Percentiles rank a stretch among this genome's conserved stretches.
Evolutionary conservation across 2,113 vertebrate species (phyloP).

Genomic region (Aramus guarauna): DNA sequence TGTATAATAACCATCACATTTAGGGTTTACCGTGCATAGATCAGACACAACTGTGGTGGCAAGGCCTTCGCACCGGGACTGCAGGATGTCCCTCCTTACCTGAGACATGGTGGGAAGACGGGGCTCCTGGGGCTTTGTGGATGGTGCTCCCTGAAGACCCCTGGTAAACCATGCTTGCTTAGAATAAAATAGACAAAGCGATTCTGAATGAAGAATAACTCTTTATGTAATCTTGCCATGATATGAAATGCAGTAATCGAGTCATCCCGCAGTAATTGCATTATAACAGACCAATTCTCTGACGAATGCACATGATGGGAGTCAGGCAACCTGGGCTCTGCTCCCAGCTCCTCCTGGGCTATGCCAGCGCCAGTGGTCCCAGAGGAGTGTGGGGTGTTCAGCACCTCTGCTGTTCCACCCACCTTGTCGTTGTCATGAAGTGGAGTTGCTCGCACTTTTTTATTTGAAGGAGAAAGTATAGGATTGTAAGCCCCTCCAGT

Average conservation of each 20-base stretch:
- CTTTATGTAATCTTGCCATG: neutral
- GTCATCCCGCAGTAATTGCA: rapidly evolving
- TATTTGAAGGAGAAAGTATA: neutral
- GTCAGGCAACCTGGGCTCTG: neutral
- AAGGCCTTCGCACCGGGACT: neutral
- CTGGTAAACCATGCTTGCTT: neutral
- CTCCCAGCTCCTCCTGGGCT: neutral
- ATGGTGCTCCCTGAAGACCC: neutral
- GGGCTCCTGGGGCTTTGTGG: neutral
- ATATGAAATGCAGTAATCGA: neutral
- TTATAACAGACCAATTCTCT: neutral
- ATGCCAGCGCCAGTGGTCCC: neutral
- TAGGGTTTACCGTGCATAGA: neutral
- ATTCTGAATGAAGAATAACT: neutral
- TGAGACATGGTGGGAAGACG: neutral
- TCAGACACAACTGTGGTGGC: neutral
- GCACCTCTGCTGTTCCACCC: neutral
- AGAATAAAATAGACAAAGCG: neutral
- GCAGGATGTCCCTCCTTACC: neutral
- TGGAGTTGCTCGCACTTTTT: neutral
- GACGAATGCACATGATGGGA: neutral
- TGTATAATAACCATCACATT: neutral
- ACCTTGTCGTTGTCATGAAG: neutral
- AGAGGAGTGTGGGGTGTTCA: neutral
- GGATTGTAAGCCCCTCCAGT: neutral